phyloP scores from a whole-genome alignment of 2,797 vertebrate genomes.

The Hippoglossus hippoglossus region DNA sequence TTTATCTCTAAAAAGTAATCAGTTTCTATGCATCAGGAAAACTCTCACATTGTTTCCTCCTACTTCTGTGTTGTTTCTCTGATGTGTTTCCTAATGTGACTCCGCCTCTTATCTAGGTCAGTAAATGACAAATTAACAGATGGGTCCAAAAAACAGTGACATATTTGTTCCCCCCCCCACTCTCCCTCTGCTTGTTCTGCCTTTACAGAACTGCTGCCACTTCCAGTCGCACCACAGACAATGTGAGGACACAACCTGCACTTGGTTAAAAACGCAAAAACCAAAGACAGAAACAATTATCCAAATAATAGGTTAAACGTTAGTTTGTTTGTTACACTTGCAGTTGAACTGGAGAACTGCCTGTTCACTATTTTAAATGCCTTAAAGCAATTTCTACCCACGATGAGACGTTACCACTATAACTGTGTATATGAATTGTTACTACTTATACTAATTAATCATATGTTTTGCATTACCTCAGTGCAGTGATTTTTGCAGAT shows the following conservation, averaged over 20 bases:
- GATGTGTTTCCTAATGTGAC: constrained; percentile 33
- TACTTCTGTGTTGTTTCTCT: constrained; percentile 10
- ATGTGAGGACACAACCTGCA: constrained; percentile 4
- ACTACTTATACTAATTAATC: constrained; percentile 6
- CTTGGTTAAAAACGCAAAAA: constrained; percentile 15
- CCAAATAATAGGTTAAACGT: constrained; percentile 3
- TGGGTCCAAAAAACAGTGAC: constrained; percentile 50
- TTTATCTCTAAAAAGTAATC: constrained; percentile 5
- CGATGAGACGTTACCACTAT: too few species aligned
- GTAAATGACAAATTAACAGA: constrained; percentile 60
- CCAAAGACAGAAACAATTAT: too few species aligned
- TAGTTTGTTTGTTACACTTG: constrained; percentile 10
- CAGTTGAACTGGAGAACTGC: background rate
- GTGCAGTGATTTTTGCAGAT: constrained; percentile 28
- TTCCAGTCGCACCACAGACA: constrained; percentile 12
- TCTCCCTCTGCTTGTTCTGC: constrained; percentile 23
- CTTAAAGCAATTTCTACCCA: too few species aligned
- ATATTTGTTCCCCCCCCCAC: constrained; percentile 1
- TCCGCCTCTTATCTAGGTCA: constrained; percentile 58
- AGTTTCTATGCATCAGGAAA: background rate
- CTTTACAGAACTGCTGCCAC: constrained; percentile 36
- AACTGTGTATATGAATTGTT: background rate
- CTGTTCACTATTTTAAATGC: too few species aligned
- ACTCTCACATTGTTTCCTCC: constrained; percentile 4
- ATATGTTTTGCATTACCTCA: constrained; percentile 3